A percentile compares a stretch with the other conserved stretches of the same genome.
Evolutionary conservation across 2,888 invertebrate genomes (phyloP).

Genomic region (Orthonychiurus folsomi): DNA sequence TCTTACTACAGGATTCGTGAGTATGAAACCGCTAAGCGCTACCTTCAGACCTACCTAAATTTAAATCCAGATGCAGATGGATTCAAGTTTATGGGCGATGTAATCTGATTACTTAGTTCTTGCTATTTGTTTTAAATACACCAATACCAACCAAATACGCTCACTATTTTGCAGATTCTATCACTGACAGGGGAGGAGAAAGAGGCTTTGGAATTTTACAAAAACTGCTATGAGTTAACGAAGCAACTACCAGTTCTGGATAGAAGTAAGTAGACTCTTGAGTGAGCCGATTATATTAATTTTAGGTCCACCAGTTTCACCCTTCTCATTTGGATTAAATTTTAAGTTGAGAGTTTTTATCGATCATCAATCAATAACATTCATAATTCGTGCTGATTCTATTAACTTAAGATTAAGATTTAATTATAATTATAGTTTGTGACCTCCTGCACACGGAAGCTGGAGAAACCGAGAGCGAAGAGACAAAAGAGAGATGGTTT

Average conservation of each 20-base stretch:
- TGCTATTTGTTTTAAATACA: neutral
- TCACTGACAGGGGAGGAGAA: neutral
- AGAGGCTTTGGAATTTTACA: neutral
- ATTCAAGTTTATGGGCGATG: neutral
- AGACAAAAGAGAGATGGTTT: neutral
- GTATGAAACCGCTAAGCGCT: neutral
- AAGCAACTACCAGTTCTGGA: neutral
- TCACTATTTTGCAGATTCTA: neutral
- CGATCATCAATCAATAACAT: no score
- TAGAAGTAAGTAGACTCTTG: slow-evolving; percentile 1
- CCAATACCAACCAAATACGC: no score
- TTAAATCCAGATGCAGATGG: neutral
- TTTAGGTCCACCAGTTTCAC: no score
- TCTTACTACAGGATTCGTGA: neutral
- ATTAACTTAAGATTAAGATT: neutral
- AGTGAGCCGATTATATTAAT: no score
- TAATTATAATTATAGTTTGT: neutral
- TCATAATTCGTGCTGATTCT: neutral
- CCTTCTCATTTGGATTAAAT: no score
- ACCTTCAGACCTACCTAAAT: neutral
- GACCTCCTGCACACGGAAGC: neutral
- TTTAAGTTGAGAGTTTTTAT: no score
- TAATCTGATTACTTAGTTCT: neutral
- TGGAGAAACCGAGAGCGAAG: neutral
- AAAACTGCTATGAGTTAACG: neutral